These are phyloP conservation scores for Erpobdella octoculata DNA, from an alignment of 2,888 invertebrate species.

Conservation along the genomic window DNA sequence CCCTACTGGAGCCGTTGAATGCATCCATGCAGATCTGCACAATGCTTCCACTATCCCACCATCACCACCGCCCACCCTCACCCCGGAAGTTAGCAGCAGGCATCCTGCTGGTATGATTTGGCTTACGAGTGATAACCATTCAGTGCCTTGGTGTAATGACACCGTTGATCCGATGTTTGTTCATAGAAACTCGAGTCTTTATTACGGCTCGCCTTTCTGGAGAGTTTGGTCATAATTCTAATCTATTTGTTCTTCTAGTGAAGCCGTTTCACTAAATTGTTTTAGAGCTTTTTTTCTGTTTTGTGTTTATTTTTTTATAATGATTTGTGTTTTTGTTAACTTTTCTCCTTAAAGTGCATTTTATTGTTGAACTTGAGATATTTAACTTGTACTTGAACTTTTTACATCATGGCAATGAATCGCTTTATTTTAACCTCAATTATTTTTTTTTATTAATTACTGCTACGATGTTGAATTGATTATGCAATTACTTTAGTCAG, in stretches of 20 bases:
- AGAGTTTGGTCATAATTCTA: background rate
- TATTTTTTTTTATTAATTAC: too few relatives aligned
- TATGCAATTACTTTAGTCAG: too few relatives aligned
- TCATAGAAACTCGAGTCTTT: background rate
- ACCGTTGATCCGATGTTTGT: background rate
- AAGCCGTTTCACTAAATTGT: too few relatives aligned
- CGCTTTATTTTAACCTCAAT: too few relatives aligned
- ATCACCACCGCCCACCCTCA: background rate
- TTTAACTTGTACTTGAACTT: too few relatives aligned
- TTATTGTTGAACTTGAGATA: too few relatives aligned
- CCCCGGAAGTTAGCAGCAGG: background rate
- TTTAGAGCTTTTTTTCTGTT: too few relatives aligned
- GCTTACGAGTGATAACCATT: background rate
- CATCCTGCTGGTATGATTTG: background rate
- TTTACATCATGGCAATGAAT: too few relatives aligned
- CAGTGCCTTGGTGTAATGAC: slow-evolving; percentile 25
- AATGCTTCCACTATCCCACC: background rate
- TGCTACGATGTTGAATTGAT: too few relatives aligned
- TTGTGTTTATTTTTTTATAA: too few relatives aligned
- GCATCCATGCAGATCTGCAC: slow-evolving; percentile 8
- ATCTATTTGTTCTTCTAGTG: background rate
- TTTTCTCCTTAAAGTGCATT: too few relatives aligned
- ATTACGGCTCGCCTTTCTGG: background rate
- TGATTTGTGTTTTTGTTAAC: too few relatives aligned
- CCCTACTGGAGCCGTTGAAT: background rate